Conservation (phyloP, 1,140 invertebrate species). For the Aphidius ervi region DNA sequence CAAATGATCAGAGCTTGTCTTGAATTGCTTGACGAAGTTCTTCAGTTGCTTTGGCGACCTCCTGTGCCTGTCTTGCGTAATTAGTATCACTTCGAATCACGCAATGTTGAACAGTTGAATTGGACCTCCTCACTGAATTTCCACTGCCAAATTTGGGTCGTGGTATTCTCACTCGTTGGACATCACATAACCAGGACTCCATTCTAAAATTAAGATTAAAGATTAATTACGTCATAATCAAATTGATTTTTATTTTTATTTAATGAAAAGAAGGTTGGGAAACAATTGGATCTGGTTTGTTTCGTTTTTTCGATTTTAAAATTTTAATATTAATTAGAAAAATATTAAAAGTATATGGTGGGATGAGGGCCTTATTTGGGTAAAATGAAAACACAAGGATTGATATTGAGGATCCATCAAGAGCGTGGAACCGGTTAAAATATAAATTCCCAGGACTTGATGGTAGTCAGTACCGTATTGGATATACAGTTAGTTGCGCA, state of each 20-base stretch:
- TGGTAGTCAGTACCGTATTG: conserved; percentile 29
- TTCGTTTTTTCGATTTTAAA: too few relatives aligned
- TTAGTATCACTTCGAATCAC: conserved; percentile 36
- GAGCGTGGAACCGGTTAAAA: conserved; percentile 36
- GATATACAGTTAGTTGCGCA: conserved; percentile 26
- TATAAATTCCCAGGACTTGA: conserved; percentile 30
- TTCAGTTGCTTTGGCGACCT: conserved; percentile 65
- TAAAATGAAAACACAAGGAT: conserved; percentile 2
- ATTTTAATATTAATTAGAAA: too few relatives aligned
- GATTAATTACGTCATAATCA: too few relatives aligned
- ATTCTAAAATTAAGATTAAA: conserved; percentile 44
- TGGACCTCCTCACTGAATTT: conserved; percentile 47
- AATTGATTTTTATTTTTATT: too few relatives aligned
- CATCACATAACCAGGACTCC: conserved; percentile 78
- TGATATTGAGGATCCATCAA: background rate
- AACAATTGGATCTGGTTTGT: too few relatives aligned
- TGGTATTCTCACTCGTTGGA: conserved; percentile 76
- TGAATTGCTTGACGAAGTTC: conserved; percentile 67
- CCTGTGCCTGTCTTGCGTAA: conserved; percentile 44
- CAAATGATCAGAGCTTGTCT: conserved; percentile 63
- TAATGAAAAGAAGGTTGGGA: too few relatives aligned
- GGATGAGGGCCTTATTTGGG: background rate
- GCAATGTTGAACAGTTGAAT: conserved; percentile 42
- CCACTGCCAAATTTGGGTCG: conserved; percentile 75
- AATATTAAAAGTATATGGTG: too few relatives aligned